These are phyloP conservation scores for Cladopsammia gracilis DNA, from an alignment of 64 coral and sea anemone genomes.

Conservation along the genomic window DNA sequence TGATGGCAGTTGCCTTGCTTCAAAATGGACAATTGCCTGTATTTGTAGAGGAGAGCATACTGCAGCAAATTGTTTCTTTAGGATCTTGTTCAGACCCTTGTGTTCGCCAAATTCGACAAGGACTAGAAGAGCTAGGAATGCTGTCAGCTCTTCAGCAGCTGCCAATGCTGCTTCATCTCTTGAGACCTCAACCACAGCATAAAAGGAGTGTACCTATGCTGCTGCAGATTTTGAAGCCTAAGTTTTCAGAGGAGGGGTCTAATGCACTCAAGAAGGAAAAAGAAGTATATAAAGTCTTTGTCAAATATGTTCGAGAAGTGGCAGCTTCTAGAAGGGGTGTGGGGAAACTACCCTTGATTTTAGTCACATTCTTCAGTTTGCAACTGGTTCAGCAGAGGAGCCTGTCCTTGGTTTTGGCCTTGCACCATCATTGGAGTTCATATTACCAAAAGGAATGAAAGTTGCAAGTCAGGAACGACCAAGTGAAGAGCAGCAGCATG, in stretches of 20 bases:
- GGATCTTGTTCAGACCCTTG: slow-evolving; percentile 38
- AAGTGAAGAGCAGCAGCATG: not conserved
- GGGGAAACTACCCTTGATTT: slow-evolving; percentile 51
- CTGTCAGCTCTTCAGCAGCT: slow-evolving; percentile 45
- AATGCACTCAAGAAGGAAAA: slow-evolving; percentile 69
- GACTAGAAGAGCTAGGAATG: slow-evolving; percentile 64
- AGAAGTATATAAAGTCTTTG: slow-evolving; percentile 63
- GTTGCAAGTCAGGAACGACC: slow-evolving; percentile 6
- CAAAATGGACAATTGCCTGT: slow-evolving; percentile 47
- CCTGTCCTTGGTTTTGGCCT: slow-evolving; percentile 64
- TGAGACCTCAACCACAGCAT: slow-evolving; percentile 38
- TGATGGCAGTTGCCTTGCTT: slow-evolving; percentile 53
- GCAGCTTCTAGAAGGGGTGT: slow-evolving; percentile 57
- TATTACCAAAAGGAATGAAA: slow-evolving; percentile 47
- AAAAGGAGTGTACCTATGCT: slow-evolving; percentile 43
- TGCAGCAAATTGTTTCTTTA: slow-evolving; percentile 46
- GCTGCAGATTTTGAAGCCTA: slow-evolving; percentile 66
- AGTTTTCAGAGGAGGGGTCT: slow-evolving; percentile 58
- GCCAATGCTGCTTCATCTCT: slow-evolving; percentile 44
- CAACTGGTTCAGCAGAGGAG: slow-evolving; percentile 63
- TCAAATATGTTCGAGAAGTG: slow-evolving; percentile 72
- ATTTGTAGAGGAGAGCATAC: slow-evolving; percentile 20
- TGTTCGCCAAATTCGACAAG: slow-evolving; percentile 51
- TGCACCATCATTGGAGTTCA: slow-evolving; percentile 51
- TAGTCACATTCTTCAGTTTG: slow-evolving; percentile 64